phyloP scores from a whole-genome alignment of 2,113 vertebrate species.

The Petaurus breviceps region DNA sequence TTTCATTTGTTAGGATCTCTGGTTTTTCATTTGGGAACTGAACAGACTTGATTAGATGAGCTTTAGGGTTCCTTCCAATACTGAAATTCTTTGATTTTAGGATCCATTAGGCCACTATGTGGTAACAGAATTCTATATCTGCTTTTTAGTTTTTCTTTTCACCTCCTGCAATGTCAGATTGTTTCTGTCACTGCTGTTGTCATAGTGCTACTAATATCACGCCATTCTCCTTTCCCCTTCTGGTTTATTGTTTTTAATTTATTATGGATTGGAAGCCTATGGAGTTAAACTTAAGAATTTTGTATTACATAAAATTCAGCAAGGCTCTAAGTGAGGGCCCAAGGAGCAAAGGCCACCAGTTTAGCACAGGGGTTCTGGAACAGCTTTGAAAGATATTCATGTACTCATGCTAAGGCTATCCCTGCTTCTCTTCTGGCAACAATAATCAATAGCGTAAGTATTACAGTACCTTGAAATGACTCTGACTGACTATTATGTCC shows the following conservation, averaged over 20 bases:
- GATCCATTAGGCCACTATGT: not conserved
- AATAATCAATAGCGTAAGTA: not conserved
- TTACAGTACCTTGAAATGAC: not conserved
- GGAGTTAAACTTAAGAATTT: not conserved
- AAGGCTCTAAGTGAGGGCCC: not conserved
- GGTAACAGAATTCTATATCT: not conserved
- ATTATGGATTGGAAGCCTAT: not conserved
- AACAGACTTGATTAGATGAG: not conserved
- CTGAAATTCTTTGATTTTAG: not conserved
- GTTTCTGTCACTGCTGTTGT: not conserved
- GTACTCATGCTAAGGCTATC: not conserved
- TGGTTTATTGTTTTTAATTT: not conserved
- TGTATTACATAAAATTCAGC: not conserved
- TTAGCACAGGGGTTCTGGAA: not conserved
- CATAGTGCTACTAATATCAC: not conserved
- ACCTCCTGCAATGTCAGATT: not conserved
- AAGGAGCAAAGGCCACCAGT: not conserved
- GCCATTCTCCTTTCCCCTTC: not conserved
- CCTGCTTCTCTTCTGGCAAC: not conserved
- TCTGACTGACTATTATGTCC: not conserved
- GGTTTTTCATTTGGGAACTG: not conserved
- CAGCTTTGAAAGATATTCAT: not conserved
- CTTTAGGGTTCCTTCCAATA: not conserved
- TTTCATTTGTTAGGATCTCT: not conserved
- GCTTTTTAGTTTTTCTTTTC: not conserved